phyloP scores from a whole-genome alignment of 30 jellyfish, hydroid and myxozoan species.

The Rhopilema esculentum region DNA sequence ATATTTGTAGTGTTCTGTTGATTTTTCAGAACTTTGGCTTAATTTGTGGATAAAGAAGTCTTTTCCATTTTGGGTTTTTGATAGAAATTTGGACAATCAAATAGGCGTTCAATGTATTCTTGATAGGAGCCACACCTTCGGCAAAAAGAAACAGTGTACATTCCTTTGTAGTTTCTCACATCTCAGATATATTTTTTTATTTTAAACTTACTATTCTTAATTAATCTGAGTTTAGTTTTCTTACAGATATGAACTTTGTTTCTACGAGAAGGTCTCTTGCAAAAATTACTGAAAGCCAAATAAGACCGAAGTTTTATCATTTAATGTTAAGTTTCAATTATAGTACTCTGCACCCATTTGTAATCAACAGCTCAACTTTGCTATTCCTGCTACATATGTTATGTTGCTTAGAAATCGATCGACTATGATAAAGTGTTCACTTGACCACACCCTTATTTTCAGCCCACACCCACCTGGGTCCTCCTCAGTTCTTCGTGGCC shows the following conservation, averaged over 20 bases:
- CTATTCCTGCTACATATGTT: neutral
- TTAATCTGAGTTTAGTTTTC: neutral
- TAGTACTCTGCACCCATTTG: neutral
- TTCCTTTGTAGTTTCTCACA: neutral
- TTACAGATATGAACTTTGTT: too few species aligned
- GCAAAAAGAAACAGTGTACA: neutral
- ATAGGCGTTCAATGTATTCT: neutral
- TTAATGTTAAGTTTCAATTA: neutral
- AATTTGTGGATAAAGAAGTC: neutral
- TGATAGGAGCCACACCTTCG: neutral
- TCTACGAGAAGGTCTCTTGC: neutral
- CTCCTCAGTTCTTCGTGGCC: neutral
- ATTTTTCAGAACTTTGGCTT: neutral
- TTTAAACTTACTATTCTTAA: neutral
- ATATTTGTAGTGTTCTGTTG: neutral
- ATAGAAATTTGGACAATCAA: neutral
- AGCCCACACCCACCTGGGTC: neutral
- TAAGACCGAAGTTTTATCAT: neutral
- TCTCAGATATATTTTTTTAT: neutral
- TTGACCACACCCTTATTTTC: neutral
- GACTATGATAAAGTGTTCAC: neutral
- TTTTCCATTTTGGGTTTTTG: neutral
- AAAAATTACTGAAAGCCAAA: neutral
- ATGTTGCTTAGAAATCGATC: neutral
- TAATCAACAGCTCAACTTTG: neutral